These are phyloP conservation scores for Polyodon spathula DNA, from an alignment of 2,113 vertebrate genomes.

Conservation along the genomic window DNA sequence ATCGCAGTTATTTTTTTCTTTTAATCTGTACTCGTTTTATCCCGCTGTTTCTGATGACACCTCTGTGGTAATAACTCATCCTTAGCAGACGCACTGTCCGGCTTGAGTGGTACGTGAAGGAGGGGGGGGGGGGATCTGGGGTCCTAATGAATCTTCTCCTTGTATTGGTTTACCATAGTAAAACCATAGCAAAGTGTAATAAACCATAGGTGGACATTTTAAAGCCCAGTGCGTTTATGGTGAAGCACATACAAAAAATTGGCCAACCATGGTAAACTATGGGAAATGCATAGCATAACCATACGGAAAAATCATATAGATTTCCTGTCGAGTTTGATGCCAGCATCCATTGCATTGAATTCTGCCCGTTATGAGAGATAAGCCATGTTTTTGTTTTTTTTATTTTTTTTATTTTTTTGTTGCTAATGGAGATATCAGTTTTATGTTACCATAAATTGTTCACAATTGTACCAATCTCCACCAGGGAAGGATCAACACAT, in stretches of 20 bases:
- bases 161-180: too few relatives aligned
- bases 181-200: too few relatives aligned
- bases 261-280: too few relatives aligned
- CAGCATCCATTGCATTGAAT: neutral
- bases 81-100: neutral
- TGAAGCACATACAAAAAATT: too few relatives aligned
- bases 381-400: slow-evolving; percentile 22
- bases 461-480: slow-evolving; percentile 41
- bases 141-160: too few relatives aligned
- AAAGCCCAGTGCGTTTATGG: too few relatives aligned
- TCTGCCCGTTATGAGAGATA: slow-evolving; percentile 13
- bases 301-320: slow-evolving; percentile 3
- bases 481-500: slow-evolving; percentile 41
- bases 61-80: slow-evolving; percentile 9
- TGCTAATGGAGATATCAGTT: slow-evolving; percentile 23
- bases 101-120: slow-evolving; percentile 11
- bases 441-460: slow-evolving; percentile 45
- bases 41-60: neutral
- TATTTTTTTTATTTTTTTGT: too few relatives aligned
- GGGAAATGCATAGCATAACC: too few relatives aligned
- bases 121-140: neutral
- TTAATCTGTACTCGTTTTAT: slow-evolving; percentile 2
- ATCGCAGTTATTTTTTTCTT: neutral
- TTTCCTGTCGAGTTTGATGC: neutral
- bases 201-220: too few relatives aligned